Base-by-base conservation (phyloP, 2,797 vertebrate species). In the Lerista edwardsae region DNA sequence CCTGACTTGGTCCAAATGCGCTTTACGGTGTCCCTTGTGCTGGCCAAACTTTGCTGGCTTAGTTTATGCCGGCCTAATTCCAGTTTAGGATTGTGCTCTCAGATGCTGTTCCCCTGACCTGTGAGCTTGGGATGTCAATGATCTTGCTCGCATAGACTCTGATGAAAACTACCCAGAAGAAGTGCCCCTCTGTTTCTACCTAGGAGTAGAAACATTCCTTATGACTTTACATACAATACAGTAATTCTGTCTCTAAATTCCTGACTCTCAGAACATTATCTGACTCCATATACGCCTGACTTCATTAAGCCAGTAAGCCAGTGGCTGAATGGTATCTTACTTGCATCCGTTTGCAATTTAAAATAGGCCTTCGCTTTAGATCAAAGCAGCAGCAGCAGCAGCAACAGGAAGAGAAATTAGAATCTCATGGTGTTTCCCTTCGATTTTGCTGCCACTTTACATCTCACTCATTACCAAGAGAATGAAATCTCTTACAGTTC, bases 271-370 rank as follows among this genome's bases (percentile, higher is more conserved):
- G 15, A 82, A 73, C 79, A 65, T 74, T 86, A 90, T 91, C 92
- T 87, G 91, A 85, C 91, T 86, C 83, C 80, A 71, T 12, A 65
- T 29, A 86, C 36, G 57, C 93, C 88, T 88, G 86, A 90, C 91
- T 91, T 88, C 93, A 92, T 95, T 94, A 95, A 94, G 90, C 88
- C 91, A 85, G 85, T 94, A 90, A 94, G 92, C 92, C 91, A 86
- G 85, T 79, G 89, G 85, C 91, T 93, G 93, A 92, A 90, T 93
- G 89, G 57, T 92, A 92, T 94, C 93, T 91, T 90, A 90, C 93
- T 94, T 39, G 89, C 90, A 92, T 91, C 92, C 88, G 72, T 83
- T 92, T 91, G 92, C 93, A 92, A 94, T 94, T 95, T 93, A 91
- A 90, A 94, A 89, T 0, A 89, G 92, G 90, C 92, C 93, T 91